phyloP scores from a whole-genome alignment of 2,113 vertebrate genomes.

The Myrmecobius fasciatus region DNA sequence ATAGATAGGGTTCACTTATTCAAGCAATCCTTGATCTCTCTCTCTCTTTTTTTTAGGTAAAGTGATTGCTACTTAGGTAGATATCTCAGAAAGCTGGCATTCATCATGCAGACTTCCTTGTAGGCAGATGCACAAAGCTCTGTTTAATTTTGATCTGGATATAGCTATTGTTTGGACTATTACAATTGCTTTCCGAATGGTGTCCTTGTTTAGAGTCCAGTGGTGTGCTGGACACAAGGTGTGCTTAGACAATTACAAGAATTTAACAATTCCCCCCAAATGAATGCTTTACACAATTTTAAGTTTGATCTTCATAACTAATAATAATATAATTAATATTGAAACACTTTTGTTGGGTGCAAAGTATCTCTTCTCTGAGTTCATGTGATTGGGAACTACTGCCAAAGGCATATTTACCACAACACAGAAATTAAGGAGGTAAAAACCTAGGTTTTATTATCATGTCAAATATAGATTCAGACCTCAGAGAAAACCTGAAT shows the following conservation, averaged over 20 bases:
- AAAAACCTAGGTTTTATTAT: neutral
- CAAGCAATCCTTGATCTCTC: neutral
- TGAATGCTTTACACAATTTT: neutral
- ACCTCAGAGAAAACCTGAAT: neutral
- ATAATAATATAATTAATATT: too few relatives aligned
- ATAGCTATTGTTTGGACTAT: neutral
- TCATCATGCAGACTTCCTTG: neutral
- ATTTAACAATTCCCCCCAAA: neutral
- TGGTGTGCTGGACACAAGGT: too few relatives aligned
- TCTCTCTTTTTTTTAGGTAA: neutral
- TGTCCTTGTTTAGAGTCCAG: neutral
- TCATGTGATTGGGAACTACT: neutral
- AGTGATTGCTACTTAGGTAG: neutral
- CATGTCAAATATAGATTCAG: neutral
- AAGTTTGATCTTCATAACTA: neutral
- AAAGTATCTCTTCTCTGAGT: neutral
- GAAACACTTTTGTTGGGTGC: neutral
- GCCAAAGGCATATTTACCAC: neutral
- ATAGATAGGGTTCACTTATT: neutral
- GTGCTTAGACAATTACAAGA: neutral
- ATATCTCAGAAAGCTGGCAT: neutral
- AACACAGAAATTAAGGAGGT: neutral
- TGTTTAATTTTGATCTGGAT: neutral
- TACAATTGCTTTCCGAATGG: neutral
- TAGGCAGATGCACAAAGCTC: slow-evolving; percentile 9